Evolutionary conservation across 2,113 vertebrate genomes (phyloP), one percentile per base, ranked within the genome.

Genomic region (Percopsis transmontana): DNA sequence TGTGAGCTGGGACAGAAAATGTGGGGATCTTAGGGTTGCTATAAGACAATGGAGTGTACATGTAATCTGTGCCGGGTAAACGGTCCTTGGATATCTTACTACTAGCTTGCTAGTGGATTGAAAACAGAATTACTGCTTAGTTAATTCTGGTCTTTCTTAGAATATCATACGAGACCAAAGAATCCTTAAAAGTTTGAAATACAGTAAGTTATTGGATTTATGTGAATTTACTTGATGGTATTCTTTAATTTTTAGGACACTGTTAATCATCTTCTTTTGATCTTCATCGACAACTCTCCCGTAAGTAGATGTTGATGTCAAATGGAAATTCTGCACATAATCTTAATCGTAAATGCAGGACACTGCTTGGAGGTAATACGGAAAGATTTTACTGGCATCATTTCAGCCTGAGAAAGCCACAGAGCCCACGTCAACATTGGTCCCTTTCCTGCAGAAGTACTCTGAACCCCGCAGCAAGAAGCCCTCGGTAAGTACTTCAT

Each of bases 371-470:
- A 33, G 27, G 27, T 33, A 4, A 33, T 33, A 33, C n/a, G n/a
- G n/a, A n/a, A n/a, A n/a, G n/a, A n/a, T n/a, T 66, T 2, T 33
- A 10, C 10, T 24, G 55, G 19, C 71, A 7, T 77, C 41, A 84
- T 65, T 80, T 48, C 77, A 99, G 96, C 95, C 95, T 24, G 96
- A 98, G 88, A 90, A 90, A 88, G 93, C 95, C 14, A 95, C 94
- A 42, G 97, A 98, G 70, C 95, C 95, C 6, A 71, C 91, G 65
- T 96, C 95, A 41, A 72, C 90, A 2, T 58, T 94, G 81, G 94
- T 99, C 84, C 95, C 96, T 33, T 98, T 99, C 81, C 91, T 99
- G 70, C 95, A 99, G 67, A 98, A 96, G 74, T 99, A 98, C 85
- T 92, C 96, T 0, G 95, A 98, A 54, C 83, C 88, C 44, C 95